Conservation (phyloP, 2,113 vertebrate genomes). For the Lethenteron camtschaticum region DNA sequence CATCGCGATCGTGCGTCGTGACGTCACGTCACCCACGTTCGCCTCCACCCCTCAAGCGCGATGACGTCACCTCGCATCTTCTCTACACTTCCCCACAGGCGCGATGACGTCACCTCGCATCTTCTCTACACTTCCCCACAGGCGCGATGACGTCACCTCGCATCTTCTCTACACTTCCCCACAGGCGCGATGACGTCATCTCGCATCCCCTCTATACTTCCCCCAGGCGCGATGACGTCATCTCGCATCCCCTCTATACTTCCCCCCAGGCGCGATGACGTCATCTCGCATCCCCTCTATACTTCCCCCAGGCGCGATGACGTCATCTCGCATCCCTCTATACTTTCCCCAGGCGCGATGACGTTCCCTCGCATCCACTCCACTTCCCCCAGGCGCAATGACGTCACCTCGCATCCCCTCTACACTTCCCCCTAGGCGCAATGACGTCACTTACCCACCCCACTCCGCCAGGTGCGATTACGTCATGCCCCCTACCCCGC, state of each 20-base stretch:
- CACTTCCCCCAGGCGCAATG: not conserved
- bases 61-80: not conserved
- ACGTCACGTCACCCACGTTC: conserved; percentile 1
- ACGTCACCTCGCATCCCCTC: not conserved
- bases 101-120: no score
- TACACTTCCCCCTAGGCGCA: not conserved
- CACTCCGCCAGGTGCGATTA: not conserved
- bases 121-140: no score
- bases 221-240: no score
- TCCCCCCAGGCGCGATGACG: not conserved
- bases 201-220: no score
- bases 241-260: no score
- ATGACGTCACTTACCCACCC: not conserved
- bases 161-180: no score
- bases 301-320: not conserved
- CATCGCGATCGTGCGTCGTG: not conserved
- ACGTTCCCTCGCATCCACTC: not conserved
- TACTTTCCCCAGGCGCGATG: conserved; percentile 11
- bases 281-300: not conserved
- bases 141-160: no score
- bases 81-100: not conserved
- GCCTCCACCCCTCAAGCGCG: not conserved
- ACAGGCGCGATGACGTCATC: no score
- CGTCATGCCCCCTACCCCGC: not conserved
- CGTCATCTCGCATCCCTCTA: conserved; percentile 11